Conservation (phyloP, 23 tunicate genomes). For the Aplidium turbinatum region DNA sequence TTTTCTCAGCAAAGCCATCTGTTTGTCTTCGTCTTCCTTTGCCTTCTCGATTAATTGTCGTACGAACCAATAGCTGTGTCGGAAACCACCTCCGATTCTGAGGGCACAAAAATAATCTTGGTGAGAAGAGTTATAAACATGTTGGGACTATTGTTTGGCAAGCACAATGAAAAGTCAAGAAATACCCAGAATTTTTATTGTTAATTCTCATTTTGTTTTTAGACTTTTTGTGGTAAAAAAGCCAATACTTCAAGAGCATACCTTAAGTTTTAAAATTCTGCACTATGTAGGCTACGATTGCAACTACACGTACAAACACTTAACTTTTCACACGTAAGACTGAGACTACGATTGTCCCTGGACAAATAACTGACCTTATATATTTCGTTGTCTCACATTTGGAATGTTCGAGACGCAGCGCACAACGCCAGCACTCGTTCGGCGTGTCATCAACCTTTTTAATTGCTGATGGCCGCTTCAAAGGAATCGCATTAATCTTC, state of each 20-base stretch:
- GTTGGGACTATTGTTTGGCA: no score
- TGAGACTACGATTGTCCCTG: no score
- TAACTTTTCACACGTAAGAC: no score
- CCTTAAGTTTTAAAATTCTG: no score
- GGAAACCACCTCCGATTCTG: slow-evolving; percentile 90
- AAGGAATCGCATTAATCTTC: slow-evolving; percentile 48
- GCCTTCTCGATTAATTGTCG: slow-evolving; percentile 79
- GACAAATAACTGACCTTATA: slow-evolving; percentile 50
- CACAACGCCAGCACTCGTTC: slow-evolving; percentile 90
- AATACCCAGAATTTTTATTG: no score
- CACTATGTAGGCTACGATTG: no score
- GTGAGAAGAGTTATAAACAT: no score
- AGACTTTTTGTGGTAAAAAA: no score
- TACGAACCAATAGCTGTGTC: slow-evolving; percentile 93
- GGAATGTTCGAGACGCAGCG: slow-evolving; percentile 75
- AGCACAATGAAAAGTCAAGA: no score
- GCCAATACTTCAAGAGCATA: no score
- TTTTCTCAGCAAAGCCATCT: slow-evolving; percentile 38
- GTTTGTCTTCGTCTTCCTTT: slow-evolving; percentile 66
- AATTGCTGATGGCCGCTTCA: slow-evolving; percentile 55
- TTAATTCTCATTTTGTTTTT: no score
- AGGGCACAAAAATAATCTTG: not conserved
- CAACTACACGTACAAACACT: no score
- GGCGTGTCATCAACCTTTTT: slow-evolving; percentile 50
- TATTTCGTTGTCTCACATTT: slow-evolving; percentile 90